Evolutionary conservation across 2,888 invertebrate genomes (phyloP).

Genomic region (Escarpia spicata): DNA sequence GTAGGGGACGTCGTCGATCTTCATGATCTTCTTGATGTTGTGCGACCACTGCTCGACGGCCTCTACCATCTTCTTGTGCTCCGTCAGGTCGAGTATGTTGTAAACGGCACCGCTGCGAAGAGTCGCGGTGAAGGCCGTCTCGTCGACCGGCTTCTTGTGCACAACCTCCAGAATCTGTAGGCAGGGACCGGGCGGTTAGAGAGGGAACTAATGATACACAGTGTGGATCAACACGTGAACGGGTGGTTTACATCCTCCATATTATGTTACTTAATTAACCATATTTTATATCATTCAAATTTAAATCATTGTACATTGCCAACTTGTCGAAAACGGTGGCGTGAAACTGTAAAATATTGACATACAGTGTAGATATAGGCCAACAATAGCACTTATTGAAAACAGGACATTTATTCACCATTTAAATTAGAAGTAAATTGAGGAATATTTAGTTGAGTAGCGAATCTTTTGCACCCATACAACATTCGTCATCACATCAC

Average conservation of each 20-base stretch:
- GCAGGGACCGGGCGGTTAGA: background rate
- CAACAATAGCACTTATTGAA: background rate
- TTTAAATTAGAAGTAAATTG: background rate
- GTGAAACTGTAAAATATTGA: background rate
- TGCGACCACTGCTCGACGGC: constrained; percentile 35
- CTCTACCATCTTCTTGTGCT: constrained; percentile 37
- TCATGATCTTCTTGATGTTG: constrained; percentile 34
- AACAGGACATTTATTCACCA: background rate
- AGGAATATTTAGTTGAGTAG: no score
- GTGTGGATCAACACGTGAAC: background rate
- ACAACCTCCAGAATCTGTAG: constrained; percentile 36
- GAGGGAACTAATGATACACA: background rate
- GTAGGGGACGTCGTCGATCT: constrained; percentile 39
- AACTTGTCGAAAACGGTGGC: background rate
- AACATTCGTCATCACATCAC: background rate
- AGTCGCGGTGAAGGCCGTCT: constrained; percentile 39
- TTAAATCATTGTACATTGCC: background rate
- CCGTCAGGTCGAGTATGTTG: constrained; percentile 36
- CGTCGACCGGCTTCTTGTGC: constrained; percentile 41
- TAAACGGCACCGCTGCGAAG: constrained; percentile 39
- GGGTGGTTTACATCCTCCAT: background rate
- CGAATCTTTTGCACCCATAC: no score
- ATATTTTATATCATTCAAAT: background rate
- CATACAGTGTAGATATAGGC: background rate
- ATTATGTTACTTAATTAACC: background rate